Evolutionary conservation across 1,140 invertebrate species (phyloP).

Genomic region (Panagrolaimus sp.): DNA sequence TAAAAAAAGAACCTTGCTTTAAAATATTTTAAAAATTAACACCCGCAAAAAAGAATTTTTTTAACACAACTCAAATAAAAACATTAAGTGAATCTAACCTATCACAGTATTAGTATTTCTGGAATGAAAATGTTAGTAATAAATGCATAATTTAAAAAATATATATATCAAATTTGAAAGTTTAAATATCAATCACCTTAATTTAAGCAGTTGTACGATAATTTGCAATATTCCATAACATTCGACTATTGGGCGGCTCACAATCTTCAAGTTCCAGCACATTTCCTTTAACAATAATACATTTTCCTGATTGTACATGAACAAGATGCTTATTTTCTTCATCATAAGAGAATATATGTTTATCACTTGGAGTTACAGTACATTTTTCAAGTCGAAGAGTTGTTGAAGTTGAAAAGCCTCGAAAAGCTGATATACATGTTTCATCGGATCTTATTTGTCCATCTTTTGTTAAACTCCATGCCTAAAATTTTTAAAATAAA

Average conservation of each 20-base stretch:
- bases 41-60: too few relatives aligned
- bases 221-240: too few relatives aligned
- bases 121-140: too few relatives aligned
- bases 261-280: constrained; percentile 15
- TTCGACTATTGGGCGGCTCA: neutral
- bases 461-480: constrained; percentile 36
- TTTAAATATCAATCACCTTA: too few relatives aligned
- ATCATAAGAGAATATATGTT: constrained; percentile 30
- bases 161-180: too few relatives aligned
- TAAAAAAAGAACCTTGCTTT: too few relatives aligned
- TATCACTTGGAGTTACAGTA: constrained; percentile 22
- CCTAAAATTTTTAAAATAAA: constrained; percentile 26
- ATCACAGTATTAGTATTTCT: too few relatives aligned
- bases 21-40: too few relatives aligned
- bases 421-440: constrained; percentile 27
- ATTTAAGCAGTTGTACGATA: too few relatives aligned
- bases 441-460: constrained; percentile 47
- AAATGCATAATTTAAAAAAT: too few relatives aligned
- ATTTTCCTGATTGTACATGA: neutral
- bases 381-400: constrained; percentile 40
- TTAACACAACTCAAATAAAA: too few relatives aligned
- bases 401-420: constrained; percentile 1
- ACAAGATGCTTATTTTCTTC: constrained; percentile 18
- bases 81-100: too few relatives aligned
- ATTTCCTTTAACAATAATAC: constrained; percentile 17